These are phyloP conservation scores for Dendronephthya gigantea DNA, from an alignment of 64 coral and sea anemone genomes.

Conservation along the genomic window DNA sequence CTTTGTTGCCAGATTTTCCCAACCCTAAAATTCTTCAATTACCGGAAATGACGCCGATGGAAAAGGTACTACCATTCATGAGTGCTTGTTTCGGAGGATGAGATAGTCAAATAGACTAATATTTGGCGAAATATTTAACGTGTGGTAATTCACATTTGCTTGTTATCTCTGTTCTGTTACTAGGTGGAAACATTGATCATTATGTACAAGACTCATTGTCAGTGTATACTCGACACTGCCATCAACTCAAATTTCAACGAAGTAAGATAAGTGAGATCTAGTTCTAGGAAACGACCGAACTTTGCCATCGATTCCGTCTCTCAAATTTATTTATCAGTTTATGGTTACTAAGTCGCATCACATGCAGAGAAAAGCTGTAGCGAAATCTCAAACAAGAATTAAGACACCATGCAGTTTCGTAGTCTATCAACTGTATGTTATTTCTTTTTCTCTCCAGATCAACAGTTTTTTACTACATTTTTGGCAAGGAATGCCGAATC, in stretches of 20 bases:
- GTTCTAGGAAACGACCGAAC: neutral
- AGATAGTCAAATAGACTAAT: no score
- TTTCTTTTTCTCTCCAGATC: constrained; percentile 38
- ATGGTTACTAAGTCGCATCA: no score
- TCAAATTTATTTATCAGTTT: neutral
- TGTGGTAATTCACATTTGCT: neutral
- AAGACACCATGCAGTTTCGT: no score
- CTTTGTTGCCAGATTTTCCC: constrained; percentile 86
- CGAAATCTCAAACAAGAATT: no score
- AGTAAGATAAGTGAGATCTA: constrained; percentile 24
- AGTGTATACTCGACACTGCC: constrained; percentile 90
- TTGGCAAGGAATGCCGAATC: constrained; percentile 97
- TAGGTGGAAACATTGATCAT: constrained; percentile 84
- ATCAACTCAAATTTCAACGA: constrained; percentile 97
- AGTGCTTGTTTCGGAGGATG: no score
- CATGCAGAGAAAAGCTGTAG: no score
- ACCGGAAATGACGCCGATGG: constrained; percentile 47
- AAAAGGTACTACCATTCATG: constrained; percentile 63
- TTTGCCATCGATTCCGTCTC: neutral
- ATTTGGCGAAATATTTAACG: no score
- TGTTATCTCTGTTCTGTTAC: neutral
- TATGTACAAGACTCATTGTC: constrained; percentile 99
- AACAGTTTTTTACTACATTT: constrained; percentile 96
- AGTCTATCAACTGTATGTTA: neutral
- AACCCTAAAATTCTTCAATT: constrained; percentile 75